These are phyloP conservation scores for Urosaurus nigricauda DNA, from an alignment of 2,797 vertebrate genomes.

Conservation along the genomic window DNA sequence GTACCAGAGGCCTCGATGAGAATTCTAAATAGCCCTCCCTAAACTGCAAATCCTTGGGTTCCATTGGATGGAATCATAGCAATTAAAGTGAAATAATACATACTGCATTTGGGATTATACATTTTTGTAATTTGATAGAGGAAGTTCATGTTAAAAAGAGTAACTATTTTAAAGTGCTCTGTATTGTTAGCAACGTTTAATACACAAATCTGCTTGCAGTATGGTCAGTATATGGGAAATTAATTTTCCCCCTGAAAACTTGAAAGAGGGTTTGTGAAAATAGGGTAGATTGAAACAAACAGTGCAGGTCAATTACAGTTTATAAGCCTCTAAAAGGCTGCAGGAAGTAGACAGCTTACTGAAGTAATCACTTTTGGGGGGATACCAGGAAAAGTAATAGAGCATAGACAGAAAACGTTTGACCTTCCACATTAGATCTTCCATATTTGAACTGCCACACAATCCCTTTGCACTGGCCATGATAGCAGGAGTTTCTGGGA, in stretches of 20 bases:
- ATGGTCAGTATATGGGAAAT: neutral
- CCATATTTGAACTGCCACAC: too few relatives aligned
- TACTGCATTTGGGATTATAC: conserved; percentile 57
- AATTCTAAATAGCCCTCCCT: too few relatives aligned
- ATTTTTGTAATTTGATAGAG: conserved; percentile 31
- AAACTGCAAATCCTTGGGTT: too few relatives aligned
- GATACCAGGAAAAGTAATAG: neutral
- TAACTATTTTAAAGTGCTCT: conserved; percentile 34
- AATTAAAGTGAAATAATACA: neutral
- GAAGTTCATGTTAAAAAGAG: neutral
- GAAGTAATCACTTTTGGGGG: neutral
- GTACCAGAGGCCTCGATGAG: too few relatives aligned
- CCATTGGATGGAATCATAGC: neutral
- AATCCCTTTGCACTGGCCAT: too few relatives aligned
- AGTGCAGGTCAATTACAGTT: neutral
- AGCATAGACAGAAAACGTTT: too few relatives aligned
- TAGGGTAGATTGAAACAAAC: neutral
- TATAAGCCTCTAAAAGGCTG: neutral
- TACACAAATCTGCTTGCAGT: neutral
- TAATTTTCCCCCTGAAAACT: neutral
- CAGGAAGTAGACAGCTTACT: neutral
- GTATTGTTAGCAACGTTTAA: conserved; percentile 41
- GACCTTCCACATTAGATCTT: too few relatives aligned
- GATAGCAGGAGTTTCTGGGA: neutral
- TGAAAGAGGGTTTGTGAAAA: neutral